Percentiles rank a stretch among this genome's conserved stretches.
Conservation (phyloP, 2,113 vertebrate species). For the Neolamprologus toae region DNA sequence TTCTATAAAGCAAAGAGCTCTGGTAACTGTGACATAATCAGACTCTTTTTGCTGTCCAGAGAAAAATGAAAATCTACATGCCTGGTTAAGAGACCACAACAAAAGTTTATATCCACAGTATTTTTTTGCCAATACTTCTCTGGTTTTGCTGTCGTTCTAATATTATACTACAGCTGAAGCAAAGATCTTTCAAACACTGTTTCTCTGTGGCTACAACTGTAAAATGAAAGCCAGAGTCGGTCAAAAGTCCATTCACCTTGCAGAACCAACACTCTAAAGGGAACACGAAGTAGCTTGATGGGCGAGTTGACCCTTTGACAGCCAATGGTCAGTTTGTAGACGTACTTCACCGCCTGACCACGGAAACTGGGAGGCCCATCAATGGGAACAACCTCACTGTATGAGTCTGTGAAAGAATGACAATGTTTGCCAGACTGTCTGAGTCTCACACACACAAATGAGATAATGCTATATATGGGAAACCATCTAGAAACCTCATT, state of each 20-base stretch:
- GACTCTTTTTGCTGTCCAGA: background rate
- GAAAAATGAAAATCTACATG: background rate
- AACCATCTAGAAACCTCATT: background rate
- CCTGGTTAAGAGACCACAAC: background rate
- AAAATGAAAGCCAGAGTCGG: background rate
- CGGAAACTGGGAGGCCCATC: slow-evolving; percentile 94
- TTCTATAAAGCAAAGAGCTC: background rate
- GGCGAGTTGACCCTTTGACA: slow-evolving; percentile 97
- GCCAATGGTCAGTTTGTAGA: slow-evolving; percentile 96
- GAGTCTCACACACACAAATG: background rate
- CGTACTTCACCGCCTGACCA: slow-evolving; percentile 93
- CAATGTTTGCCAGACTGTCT: background rate
- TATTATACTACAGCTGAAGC: background rate
- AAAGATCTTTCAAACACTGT: background rate
- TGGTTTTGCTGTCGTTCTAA: background rate
- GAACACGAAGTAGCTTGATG: slow-evolving; percentile 92
- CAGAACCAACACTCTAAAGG: slow-evolving; percentile 90
- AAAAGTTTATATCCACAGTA: background rate
- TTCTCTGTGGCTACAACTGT: background rate
- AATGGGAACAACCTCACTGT: slow-evolving; percentile 84
- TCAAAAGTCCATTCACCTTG: slow-evolving; percentile 72
- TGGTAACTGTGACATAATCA: background rate
- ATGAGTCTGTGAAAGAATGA: slow-evolving; percentile 75
- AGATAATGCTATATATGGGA: background rate
- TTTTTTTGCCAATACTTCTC: background rate